These are phyloP conservation scores for Artemia sinica DNA, from an alignment of 2,888 invertebrate genomes.

Conservation along the genomic window DNA sequence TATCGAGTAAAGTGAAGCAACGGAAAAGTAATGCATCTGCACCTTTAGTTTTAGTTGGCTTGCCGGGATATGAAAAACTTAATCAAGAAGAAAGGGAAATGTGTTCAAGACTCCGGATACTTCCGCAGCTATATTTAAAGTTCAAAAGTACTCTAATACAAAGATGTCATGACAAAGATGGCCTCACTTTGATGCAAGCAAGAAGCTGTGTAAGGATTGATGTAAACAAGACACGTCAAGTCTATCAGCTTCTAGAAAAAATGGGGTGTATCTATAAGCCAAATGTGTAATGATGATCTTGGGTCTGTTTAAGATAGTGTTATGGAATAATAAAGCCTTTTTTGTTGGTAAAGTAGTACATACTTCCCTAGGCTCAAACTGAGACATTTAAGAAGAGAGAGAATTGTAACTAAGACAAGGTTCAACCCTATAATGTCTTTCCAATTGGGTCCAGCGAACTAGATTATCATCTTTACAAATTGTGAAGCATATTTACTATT, in stretches of 20 bases:
- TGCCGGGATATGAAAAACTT: slow-evolving; percentile 61
- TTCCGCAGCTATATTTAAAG: slow-evolving; percentile 59
- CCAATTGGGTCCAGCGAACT: no score
- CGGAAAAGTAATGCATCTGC: slow-evolving; percentile 24
- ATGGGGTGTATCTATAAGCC: slow-evolving; percentile 36
- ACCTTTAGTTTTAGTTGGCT: slow-evolving; percentile 47
- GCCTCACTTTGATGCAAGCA: slow-evolving; percentile 59
- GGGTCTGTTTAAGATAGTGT: no score
- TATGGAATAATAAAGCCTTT: no score
- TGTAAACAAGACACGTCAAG: slow-evolving; percentile 69
- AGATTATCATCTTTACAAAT: no score
- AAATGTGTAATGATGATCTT: background rate
- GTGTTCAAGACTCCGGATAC: slow-evolving; percentile 53
- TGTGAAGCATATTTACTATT: no score
- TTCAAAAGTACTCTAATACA: slow-evolving; percentile 52
- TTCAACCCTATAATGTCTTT: no score
- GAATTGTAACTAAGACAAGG: no score
- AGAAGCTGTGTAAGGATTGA: slow-evolving; percentile 71
- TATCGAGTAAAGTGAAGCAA: background rate
- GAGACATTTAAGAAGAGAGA: no score
- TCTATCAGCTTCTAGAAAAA: slow-evolving; percentile 55
- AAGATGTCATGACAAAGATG: slow-evolving; percentile 58
- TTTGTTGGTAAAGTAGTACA: no score
- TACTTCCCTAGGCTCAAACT: no score
- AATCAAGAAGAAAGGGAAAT: slow-evolving; percentile 50